Conservation (phyloP, 1,140 invertebrate species). For the Bathynomus jamesi region DNA sequence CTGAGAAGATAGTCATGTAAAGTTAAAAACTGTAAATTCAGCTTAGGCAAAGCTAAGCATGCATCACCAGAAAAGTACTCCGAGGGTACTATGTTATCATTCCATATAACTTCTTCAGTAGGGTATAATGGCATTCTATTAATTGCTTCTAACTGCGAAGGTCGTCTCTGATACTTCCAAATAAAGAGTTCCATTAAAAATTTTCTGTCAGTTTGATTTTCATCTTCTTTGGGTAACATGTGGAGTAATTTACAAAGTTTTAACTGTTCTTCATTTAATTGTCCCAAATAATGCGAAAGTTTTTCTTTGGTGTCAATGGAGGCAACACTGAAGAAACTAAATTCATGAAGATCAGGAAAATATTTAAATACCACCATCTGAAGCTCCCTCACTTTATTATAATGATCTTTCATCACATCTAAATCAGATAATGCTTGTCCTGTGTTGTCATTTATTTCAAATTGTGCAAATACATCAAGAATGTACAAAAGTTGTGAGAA, state of each 20-base stretch:
- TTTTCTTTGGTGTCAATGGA: slow-evolving; percentile 81
- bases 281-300: slow-evolving; percentile 76
- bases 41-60: slow-evolving; percentile 89
- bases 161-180: slow-evolving; percentile 63
- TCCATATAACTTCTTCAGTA: slow-evolving; percentile 97
- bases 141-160: slow-evolving; percentile 86
- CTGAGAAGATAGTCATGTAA: slow-evolving; percentile 95
- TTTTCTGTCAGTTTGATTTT: slow-evolving; percentile 55
- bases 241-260: slow-evolving; percentile 77
- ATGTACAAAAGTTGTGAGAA: slow-evolving; percentile 89
- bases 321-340: slow-evolving; percentile 87
- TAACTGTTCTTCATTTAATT: slow-evolving; percentile 66
- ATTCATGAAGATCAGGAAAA: slow-evolving; percentile 75
- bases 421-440: slow-evolving; percentile 89
- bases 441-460: slow-evolving; percentile 95
- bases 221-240: slow-evolving; percentile 59
- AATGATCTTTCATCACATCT: slow-evolving; percentile 89
- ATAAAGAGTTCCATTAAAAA: slow-evolving; percentile 82
- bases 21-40: slow-evolving; percentile 97
- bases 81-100: slow-evolving; percentile 95
- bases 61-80: slow-evolving; percentile 95
- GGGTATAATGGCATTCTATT: slow-evolving; percentile 99
- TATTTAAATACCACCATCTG: slow-evolving; percentile 88
- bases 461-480: slow-evolving; percentile 91
- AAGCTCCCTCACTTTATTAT: slow-evolving; percentile 77